Conservation (phyloP, 2,797 vertebrate species). For the Nasua narica region DNA sequence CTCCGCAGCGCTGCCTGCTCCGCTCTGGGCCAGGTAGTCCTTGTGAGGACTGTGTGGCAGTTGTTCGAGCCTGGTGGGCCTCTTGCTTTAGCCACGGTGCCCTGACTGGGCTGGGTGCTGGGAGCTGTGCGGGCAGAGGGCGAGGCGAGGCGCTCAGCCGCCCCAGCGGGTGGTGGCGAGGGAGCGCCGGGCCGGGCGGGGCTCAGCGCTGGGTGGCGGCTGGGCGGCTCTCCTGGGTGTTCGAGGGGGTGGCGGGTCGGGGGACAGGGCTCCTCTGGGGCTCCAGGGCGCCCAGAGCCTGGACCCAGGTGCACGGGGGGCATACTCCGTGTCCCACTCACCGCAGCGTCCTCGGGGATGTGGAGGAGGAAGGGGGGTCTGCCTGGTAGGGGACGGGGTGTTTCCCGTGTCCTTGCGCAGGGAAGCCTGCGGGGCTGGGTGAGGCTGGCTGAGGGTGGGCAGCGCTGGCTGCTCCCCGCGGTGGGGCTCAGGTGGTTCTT, state of each 20-base stretch:
- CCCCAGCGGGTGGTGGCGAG: rapidly evolving
- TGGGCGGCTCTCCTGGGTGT: neutral
- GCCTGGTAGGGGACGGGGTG: neutral
- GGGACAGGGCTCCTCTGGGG: neutral
- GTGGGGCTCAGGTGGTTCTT: neutral
- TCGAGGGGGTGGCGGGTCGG: too few relatives aligned
- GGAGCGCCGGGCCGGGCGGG: rapidly evolving
- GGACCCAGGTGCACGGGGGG: rapidly evolving
- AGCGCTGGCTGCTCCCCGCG: neutral
- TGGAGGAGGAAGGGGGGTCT: neutral
- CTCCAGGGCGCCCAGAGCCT: neutral
- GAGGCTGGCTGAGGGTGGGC: neutral
- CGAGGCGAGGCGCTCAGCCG: too few relatives aligned
- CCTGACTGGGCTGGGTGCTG: rapidly evolving
- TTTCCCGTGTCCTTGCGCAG: neutral
- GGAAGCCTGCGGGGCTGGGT: neutral
- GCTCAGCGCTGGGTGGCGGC: neutral
- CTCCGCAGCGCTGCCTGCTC: rapidly evolving
- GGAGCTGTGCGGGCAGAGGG: neutral
- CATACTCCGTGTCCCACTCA: neutral
- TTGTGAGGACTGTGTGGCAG: neutral
- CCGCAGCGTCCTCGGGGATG: neutral
- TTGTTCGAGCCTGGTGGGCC: too few relatives aligned
- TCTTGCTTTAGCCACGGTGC: neutral
- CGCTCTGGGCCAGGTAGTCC: rapidly evolving